Base-by-base conservation (phyloP, 2,888 invertebrate species). In the Falcaria lacertinaria region DNA sequence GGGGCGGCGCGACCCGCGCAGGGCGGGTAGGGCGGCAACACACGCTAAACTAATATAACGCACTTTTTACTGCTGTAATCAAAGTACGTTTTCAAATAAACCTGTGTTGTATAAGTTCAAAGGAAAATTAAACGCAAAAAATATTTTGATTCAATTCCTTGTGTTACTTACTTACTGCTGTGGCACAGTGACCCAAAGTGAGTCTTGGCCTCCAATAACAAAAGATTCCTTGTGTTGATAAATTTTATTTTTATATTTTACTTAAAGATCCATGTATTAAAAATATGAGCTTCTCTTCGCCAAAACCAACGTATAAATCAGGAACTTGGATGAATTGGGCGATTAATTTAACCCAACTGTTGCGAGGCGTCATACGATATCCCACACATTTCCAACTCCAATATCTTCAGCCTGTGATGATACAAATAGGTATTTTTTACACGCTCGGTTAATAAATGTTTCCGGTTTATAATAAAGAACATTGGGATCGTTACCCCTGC, bases 401-500 rank as follows among this genome's bases (percentile, higher is more conserved):
- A 11, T 28, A 43, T 33, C 43, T 39, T 28, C 33, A 17, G 11
- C 16, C 2, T 32, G n/a, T 33, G 34, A 45, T 19, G 45, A 43
- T 52, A 60, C 60, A 56, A 55, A 57, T 54, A 66, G 64, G 61
- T 64, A 61, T 63, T 76, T 74, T 72, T 71, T 76, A 76, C 64
- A 66, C 66, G 60, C 63, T 64, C 62, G 64, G 67, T 68, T 78
- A 77, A 87, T 83, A 87, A 88, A 86, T 78, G 81, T 81, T 83
- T 89, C 88, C 88, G 82, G 85, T 74, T 65, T 52, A 64, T 85
- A 84, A 84, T 87, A 86, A 84, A 85, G 80, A 80, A 74, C 69
- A 70, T 74, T 60, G 57, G 66, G 70, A 73, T 77, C 69, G 73
- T 73, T 77, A 76, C 79, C 74, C 79, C 71, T 59, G 64, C 64